Evolutionary conservation across 2,888 invertebrate species (phyloP).

Genomic region (Alcis repandata): DNA sequence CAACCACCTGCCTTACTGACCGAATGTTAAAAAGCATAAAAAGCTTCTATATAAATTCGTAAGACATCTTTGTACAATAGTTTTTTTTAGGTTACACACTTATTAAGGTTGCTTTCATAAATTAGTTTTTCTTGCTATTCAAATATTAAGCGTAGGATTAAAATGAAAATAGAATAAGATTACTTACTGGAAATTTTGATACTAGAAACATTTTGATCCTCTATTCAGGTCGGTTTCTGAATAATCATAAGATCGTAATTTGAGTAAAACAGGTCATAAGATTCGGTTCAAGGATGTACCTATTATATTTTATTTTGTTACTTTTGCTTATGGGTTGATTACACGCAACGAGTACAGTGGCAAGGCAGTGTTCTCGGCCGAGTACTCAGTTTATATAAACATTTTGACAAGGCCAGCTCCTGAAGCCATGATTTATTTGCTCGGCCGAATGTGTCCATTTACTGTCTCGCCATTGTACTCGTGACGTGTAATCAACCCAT

Average conservation of each 20-base stretch:
- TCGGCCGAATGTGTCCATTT: too few species aligned
- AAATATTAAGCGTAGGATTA: not conserved
- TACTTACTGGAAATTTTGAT: not conserved
- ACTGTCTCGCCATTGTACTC: too few species aligned
- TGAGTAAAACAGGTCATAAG: not conserved
- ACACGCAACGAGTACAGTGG: too few species aligned
- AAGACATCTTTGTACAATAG: slow-evolving; percentile 58
- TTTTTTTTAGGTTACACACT: slow-evolving; percentile 5
- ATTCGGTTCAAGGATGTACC: slow-evolving; percentile 8
- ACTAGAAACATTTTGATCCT: not conserved
- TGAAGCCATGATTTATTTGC: too few species aligned
- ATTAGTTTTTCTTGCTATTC: not conserved
- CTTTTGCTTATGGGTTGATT: slow-evolving; percentile 3
- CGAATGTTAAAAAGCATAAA: slow-evolving; percentile 64
- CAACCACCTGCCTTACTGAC: slow-evolving; percentile 75
- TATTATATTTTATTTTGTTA: not conserved
- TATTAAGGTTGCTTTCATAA: slow-evolving; percentile 1
- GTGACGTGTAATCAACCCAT: too few species aligned
- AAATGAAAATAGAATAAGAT: not conserved
- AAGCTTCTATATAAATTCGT: slow-evolving; percentile 57
- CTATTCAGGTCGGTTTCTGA: slow-evolving; percentile 4
- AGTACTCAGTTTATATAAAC: too few species aligned
- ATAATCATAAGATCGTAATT: slow-evolving; percentile 1
- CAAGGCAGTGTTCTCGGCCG: too few species aligned
- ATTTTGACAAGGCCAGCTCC: too few species aligned